These are phyloP conservation scores for Pediacus dermestoides DNA, from an alignment of 2,888 invertebrate species.

Conservation along the genomic window DNA sequence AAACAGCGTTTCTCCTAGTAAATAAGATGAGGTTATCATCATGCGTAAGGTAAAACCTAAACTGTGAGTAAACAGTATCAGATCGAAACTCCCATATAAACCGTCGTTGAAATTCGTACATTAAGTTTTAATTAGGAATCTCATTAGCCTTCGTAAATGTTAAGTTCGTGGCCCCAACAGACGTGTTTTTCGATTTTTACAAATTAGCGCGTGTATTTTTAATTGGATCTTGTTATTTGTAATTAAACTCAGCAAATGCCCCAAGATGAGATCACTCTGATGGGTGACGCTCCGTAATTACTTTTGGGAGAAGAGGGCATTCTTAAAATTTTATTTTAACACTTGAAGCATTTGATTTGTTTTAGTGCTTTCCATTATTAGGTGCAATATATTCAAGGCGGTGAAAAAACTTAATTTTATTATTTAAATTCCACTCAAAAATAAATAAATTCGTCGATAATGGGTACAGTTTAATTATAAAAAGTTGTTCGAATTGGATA, in stretches of 20 bases:
- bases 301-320: no score
- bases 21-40: no score
- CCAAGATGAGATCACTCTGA: conserved; percentile 10
- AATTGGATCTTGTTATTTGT: conserved; percentile 20
- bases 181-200: conserved; percentile 27
- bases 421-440: no score
- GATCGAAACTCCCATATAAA: conserved; percentile 5
- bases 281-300: conserved; percentile 10
- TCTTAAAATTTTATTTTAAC: no score
- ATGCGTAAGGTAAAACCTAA: conserved; percentile 4
- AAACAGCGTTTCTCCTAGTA: no score
- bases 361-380: no score
- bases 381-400: no score
- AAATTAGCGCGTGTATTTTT: conserved; percentile 28
- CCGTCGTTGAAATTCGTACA: conserved; percentile 16
- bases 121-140: conserved; percentile 22
- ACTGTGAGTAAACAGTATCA: conserved; percentile 4
- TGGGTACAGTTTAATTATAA: conserved; percentile 21
- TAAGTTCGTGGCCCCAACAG: conserved; percentile 21
- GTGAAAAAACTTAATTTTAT: no score
- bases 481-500: conserved; percentile 18
- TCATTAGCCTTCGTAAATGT: conserved; percentile 23
- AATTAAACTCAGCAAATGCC: conserved; percentile 13
- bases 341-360: no score
- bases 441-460: no score